Percentiles rank a stretch among this genome's conserved stretches.
Evolutionary conservation across 2,888 invertebrate genomes (phyloP).

Genomic region (Calameuta pallipes): DNA sequence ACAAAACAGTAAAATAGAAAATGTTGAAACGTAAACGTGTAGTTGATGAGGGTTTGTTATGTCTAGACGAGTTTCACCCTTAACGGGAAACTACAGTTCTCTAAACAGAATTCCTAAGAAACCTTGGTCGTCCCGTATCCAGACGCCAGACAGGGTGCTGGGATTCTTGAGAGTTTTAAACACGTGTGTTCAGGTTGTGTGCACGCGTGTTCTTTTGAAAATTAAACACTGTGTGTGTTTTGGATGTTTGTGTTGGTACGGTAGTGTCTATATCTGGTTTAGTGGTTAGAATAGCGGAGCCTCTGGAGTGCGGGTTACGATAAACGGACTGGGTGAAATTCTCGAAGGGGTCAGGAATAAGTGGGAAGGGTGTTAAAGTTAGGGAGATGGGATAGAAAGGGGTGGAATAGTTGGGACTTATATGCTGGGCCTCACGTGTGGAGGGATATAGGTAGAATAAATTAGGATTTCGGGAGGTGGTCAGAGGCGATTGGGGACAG

Average conservation of each 20-base stretch:
- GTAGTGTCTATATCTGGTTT: neutral
- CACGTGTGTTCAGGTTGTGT: neutral
- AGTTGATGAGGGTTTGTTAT: constrained; percentile 5
- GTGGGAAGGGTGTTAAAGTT: neutral
- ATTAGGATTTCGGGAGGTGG: neutral
- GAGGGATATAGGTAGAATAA: neutral
- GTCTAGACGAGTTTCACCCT: constrained; percentile 1
- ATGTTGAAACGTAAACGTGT: neutral
- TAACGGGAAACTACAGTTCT: neutral
- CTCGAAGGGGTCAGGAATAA: neutral
- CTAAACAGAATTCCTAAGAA: neutral
- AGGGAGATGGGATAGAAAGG: neutral
- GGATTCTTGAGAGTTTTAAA: neutral
- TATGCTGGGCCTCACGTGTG: neutral
- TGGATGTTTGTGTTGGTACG: neutral
- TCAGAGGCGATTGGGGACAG: neutral
- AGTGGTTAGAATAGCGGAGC: neutral
- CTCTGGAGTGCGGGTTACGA: neutral
- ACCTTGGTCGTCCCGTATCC: neutral
- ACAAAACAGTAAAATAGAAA: neutral
- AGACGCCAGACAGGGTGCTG: neutral
- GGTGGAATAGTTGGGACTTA: neutral
- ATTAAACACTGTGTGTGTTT: neutral
- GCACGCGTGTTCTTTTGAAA: neutral
- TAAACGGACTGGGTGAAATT: constrained; percentile 1